These are phyloP conservation scores for Ellobius talpinus DNA, from an alignment of 2,113 vertebrate species.

Conservation along the genomic window DNA sequence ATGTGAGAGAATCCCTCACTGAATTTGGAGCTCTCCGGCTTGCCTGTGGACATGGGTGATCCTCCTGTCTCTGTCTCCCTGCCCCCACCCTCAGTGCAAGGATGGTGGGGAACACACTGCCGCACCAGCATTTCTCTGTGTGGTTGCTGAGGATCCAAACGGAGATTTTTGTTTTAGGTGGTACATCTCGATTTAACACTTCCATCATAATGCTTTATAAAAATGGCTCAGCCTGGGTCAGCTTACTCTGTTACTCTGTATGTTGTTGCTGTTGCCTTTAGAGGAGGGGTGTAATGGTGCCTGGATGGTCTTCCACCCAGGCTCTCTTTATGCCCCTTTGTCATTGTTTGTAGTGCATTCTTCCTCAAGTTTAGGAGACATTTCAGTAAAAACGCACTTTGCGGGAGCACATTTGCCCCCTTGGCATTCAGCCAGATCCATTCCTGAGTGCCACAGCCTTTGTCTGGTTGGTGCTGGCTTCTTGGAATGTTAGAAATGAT, in stretches of 20 bases:
- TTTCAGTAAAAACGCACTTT: background rate
- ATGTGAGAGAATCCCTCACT: background rate
- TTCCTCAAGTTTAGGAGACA: background rate
- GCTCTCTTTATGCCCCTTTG: background rate
- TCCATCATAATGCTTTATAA: accelerated
- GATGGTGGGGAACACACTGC: background rate
- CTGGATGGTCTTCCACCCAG: background rate
- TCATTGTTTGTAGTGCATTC: background rate
- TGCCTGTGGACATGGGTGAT: no score
- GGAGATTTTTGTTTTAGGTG: background rate
- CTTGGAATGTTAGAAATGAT: background rate
- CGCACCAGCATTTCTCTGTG: no score
- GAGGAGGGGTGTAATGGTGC: background rate
- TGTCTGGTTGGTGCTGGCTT: background rate
- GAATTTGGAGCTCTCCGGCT: background rate
- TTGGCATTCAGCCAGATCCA: background rate
- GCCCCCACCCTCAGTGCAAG: background rate
- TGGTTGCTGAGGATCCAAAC: background rate
- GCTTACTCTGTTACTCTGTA: background rate
- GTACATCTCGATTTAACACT: background rate
- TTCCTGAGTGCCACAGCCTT: background rate
- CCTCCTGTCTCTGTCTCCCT: no score
- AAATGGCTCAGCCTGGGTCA: background rate
- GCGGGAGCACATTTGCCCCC: accelerated
- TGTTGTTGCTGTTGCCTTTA: background rate